Conservation (phyloP, 1,140 invertebrate genomes). For the Drosophila pectinifera region DNA sequence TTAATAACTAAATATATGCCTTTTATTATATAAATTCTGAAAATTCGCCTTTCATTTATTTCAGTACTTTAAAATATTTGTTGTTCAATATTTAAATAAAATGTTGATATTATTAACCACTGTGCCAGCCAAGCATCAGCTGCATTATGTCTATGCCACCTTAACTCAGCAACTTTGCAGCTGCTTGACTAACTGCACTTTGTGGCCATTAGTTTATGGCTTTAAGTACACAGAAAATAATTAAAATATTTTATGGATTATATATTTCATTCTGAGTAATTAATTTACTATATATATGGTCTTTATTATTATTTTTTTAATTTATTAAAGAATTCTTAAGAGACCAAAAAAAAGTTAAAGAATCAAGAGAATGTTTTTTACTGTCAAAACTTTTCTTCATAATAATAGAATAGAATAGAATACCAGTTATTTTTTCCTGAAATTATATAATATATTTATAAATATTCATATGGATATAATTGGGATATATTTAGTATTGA, state of each 20-base stretch:
- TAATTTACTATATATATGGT: not conserved
- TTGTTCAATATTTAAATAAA: not conserved
- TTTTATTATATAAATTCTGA: not conserved
- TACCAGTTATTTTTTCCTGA: no score
- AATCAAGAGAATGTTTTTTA: no score
- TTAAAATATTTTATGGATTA: not conserved
- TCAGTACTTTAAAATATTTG: not conserved
- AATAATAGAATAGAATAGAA: no score
- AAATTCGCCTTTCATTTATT: no score
- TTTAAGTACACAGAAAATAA: constrained; percentile 15
- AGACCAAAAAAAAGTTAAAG: no score
- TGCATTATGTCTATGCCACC: constrained; percentile 35
- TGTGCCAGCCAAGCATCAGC: constrained; percentile 20
- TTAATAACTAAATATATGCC: not conserved
- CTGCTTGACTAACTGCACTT: constrained; percentile 72
- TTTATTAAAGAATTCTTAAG: no score
- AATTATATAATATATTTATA: no score
- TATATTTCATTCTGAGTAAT: not conserved
- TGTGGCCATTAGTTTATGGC: constrained; percentile 63
- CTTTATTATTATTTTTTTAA: no score
- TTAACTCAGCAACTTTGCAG: constrained; percentile 75
- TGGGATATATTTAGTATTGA: not conserved
- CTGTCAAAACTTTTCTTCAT: no score
- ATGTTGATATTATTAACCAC: not conserved
- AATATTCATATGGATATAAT: no score